A percentile compares a stretch with the other conserved stretches of the same genome.
phyloP scores from a whole-genome alignment of 2,888 invertebrate genomes.

The Scaptodrosophila latifasciaeformis region DNA sequence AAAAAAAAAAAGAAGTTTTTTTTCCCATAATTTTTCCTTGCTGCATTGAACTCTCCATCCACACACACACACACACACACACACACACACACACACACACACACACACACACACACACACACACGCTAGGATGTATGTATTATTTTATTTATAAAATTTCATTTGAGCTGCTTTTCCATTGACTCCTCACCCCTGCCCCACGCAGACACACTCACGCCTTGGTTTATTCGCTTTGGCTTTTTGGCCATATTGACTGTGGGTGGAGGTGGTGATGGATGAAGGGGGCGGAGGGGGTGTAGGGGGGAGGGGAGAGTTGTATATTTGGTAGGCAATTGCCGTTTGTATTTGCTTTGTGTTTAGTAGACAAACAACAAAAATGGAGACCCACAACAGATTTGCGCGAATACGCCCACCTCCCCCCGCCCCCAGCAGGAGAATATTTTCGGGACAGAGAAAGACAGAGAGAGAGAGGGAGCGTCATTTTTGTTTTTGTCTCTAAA shows the following conservation, averaged over 20 bases:
- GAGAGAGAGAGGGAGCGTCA: too few species aligned
- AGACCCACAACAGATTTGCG: slow-evolving; percentile 64
- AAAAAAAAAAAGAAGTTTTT: too few species aligned
- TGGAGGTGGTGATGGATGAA: too few species aligned
- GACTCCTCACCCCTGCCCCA: background rate
- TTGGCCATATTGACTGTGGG: background rate
- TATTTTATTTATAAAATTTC: slow-evolving; percentile 10
- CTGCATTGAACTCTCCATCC: too few species aligned
- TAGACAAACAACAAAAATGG: slow-evolving; percentile 65
- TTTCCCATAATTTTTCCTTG: too few species aligned
- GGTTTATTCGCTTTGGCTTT: background rate
- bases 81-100: background rate
- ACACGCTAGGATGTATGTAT: slow-evolving; percentile 19
- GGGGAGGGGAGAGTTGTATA: background rate
- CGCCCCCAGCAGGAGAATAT: too few species aligned
- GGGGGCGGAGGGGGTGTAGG: too few species aligned
- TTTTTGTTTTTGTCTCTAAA: slow-evolving; percentile 46
- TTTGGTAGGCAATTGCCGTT: slow-evolving; percentile 21
- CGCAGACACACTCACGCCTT: background rate
- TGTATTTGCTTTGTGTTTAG: slow-evolving; percentile 62
- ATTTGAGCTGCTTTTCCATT: slow-evolving; percentile 11
- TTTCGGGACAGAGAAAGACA: too few species aligned
- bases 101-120: background rate
- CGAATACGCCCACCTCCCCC: background rate
- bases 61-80: too few species aligned